phyloP scores from a whole-genome alignment of 2,797 vertebrate genomes.

The Cryptoblepharus egeriae region DNA sequence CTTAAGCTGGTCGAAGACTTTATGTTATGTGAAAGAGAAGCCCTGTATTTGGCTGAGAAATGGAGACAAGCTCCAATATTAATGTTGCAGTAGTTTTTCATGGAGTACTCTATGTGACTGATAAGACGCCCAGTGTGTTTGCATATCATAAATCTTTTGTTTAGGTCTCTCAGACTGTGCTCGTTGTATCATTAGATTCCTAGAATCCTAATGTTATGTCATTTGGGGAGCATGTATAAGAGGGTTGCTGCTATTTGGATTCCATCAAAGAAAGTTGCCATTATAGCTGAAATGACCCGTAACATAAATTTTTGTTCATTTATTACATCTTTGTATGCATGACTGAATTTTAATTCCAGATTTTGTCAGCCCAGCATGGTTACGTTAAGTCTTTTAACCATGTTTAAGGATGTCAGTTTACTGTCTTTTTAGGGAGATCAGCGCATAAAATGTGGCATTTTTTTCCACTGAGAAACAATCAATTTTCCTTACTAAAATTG shows the following conservation, averaged over 20 bases:
- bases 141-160: constrained; percentile 58
- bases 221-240: constrained; percentile 38
- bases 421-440: constrained; percentile 37
- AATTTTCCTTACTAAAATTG: constrained; percentile 24
- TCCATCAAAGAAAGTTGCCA: constrained; percentile 45
- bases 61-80: constrained; percentile 65
- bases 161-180: constrained; percentile 23
- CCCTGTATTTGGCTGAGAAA: constrained; percentile 75
- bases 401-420: constrained; percentile 9
- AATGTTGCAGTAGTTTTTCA: constrained; percentile 67
- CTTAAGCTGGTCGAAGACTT: constrained; percentile 73
- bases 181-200: constrained; percentile 48
- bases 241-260: constrained; percentile 55
- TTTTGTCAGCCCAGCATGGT: constrained; percentile 45
- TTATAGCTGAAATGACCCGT: constrained; percentile 59
- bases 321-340: constrained; percentile 58
- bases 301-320: constrained; percentile 62
- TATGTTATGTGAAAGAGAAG: constrained; percentile 75
- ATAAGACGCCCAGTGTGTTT: constrained; percentile 60
- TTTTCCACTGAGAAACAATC: constrained; percentile 25
- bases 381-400: constrained; percentile 47
- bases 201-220: constrained; percentile 59
- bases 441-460: constrained; percentile 20
- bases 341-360: constrained; percentile 62
- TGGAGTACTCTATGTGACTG: constrained; percentile 59